Evolutionary conservation across 1,140 invertebrate species (phyloP), one percentile per base, ranked within the genome.

Genomic region (Drosophila carrolli): DNA sequence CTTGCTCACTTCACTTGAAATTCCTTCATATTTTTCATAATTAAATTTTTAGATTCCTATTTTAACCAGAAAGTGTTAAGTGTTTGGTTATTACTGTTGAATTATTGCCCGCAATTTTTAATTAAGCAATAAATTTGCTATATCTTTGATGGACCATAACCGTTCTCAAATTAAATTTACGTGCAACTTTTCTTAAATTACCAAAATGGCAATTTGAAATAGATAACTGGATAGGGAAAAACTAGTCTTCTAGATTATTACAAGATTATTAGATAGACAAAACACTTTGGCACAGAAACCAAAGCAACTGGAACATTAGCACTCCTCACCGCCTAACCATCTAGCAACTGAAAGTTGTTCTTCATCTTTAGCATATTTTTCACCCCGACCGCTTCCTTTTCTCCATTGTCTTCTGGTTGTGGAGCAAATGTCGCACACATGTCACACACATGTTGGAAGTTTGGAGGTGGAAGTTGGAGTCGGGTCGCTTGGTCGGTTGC

Each of bases 261-360:
- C 73, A 71, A 88, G 83, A 89, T 89, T 88, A 88, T 88, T 88
- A 88, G 83, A 70, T 68, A 89, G 83, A 78, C 83, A 77, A 86
- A 88, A 89, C 81, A 72, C 61, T 84, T 81, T 88, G 90, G 83
- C 88, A 90, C 78, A 90, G 83, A 90, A 91, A 90, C 74, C 75
- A 88, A 88, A 90, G 88, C 83, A 88, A 91, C 72, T 90, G 88
- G 88, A 90, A 90, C 88, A 83, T 83, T 86, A 88, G 83, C 83
- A 58, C 60, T 68, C 60, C 44, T 56, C 60, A 57, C 48, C 43
- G 16, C 19, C 19, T 61, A 43, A 37, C 57, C 14, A 50, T 60
- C 38, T 54, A 19, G 46, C 32, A 51, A 13, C 66, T 38, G 23
- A 56, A 65, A 47, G 35, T 71, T 55, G 43, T 63, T 63, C 58